A percentile compares a stretch with the other conserved stretches of the same genome.
These are phyloP conservation scores for Andrena flavipes DNA, from an alignment of 2,888 invertebrate species.

Conservation along the genomic window DNA sequence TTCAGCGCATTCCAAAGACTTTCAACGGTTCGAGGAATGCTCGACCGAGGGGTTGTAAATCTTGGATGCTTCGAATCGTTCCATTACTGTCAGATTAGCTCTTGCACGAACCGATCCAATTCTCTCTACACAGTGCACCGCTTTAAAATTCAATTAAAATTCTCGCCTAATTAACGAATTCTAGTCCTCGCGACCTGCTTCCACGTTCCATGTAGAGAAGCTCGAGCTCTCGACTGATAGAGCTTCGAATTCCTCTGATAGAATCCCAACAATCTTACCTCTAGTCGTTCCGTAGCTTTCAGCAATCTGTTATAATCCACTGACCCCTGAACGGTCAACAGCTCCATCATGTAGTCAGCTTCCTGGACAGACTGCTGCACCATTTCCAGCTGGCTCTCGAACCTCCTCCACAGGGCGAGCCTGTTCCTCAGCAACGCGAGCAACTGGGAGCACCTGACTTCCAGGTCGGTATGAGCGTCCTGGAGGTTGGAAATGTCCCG, in stretches of 20 bases:
- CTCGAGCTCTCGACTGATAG: too few species aligned
- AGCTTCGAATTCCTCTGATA: too few species aligned
- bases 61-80: constrained; percentile 23
- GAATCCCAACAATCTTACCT: constrained; percentile 87
- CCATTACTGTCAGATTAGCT: neutral
- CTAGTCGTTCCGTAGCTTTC: constrained; percentile 93
- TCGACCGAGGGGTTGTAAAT: constrained; percentile 30
- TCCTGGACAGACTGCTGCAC: constrained; percentile 94
- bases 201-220: too few species aligned
- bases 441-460: constrained; percentile 90
- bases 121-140: neutral
- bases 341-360: constrained; percentile 95
- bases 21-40: constrained; percentile 42
- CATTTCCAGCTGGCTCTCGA: constrained; percentile 91
- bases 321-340: constrained; percentile 93
- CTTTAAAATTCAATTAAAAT: constrained; percentile 3
- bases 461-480: constrained; percentile 91
- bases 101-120: neutral
- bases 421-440: constrained; percentile 88
- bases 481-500: constrained; percentile 91
- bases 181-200: too few species aligned
- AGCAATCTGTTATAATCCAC: constrained; percentile 93
- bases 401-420: constrained; percentile 90
- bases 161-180: constrained; percentile 13
- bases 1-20: constrained; percentile 53